Conservation (phyloP, 2,797 vertebrate species). For the Danio kyathit region DNA sequence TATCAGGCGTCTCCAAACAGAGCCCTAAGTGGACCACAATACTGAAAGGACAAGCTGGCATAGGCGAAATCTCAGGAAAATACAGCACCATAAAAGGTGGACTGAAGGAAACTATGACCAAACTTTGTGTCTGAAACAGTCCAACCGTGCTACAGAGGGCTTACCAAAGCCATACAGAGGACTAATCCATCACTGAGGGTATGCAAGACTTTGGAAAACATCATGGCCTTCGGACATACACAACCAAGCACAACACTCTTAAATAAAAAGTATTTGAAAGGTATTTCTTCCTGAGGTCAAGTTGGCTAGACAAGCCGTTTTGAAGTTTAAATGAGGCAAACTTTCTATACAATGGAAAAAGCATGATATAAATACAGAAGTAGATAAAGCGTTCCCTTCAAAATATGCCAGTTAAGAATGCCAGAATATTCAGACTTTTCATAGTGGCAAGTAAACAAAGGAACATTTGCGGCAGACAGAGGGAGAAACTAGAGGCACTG, state of each 20-base stretch:
- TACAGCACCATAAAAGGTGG: conserved; percentile 57
- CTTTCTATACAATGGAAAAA: conserved; percentile 20
- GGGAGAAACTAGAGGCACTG: not conserved
- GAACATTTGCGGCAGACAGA: conserved; percentile 6
- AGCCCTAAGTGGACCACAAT: conserved; percentile 17
- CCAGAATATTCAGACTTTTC: conserved; percentile 38
- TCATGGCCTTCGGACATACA: not conserved
- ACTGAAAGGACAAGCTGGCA: conserved; percentile 38
- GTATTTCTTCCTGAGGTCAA: conserved; percentile 23
- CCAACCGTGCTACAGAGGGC: conserved; percentile 11
- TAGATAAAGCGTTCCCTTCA: conserved; percentile 38
- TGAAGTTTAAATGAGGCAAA: conserved; percentile 27
- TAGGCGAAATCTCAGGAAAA: conserved; percentile 45
- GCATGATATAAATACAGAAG: conserved; percentile 40
- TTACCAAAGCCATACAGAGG: conserved; percentile 33
- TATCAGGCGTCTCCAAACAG: conserved; percentile 30
- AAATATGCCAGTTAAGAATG: conserved; percentile 54
- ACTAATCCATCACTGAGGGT: conserved; percentile 30
- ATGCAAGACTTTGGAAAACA: conserved; percentile 17
- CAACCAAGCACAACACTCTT: conserved; percentile 7
- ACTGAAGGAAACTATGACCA: conserved; percentile 32
- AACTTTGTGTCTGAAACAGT: conserved; percentile 27
- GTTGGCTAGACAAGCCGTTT: conserved; percentile 26
- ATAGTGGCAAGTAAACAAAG: conserved; percentile 15
- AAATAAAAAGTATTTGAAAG: conserved; percentile 37